phyloP scores from a whole-genome alignment of 2,797 vertebrate genomes.

The Intellagama lesueurii region DNA sequence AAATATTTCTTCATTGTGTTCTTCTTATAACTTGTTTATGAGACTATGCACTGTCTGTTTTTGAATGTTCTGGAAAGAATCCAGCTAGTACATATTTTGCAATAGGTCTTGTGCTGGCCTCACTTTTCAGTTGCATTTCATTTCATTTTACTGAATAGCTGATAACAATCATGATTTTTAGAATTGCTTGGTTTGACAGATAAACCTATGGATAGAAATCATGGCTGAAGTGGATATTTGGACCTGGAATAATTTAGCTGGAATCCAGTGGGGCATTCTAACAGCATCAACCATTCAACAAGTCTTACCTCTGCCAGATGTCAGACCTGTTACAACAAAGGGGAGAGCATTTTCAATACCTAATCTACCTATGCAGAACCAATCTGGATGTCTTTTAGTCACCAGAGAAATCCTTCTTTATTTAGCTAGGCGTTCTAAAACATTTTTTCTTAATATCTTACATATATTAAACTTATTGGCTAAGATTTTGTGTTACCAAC shows the following conservation, averaged over 20 bases:
- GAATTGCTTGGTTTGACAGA: not conserved
- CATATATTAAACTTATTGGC: not conserved
- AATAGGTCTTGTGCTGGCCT: not conserved
- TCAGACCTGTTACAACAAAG: too few species aligned
- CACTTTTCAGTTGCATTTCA: not conserved
- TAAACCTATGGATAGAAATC: too few species aligned
- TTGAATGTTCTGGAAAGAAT: not conserved
- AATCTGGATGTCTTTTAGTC: too few species aligned
- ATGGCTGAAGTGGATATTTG: too few species aligned
- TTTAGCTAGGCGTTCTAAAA: not conserved
- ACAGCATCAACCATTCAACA: not conserved
- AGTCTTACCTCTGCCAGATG: too few species aligned
- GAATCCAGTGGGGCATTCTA: not conserved
- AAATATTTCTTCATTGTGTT: not conserved
- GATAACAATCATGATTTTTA: not conserved
- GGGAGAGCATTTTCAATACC: too few species aligned
- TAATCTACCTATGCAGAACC: too few species aligned
- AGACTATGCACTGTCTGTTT: not conserved
- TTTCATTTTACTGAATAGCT: not conserved
- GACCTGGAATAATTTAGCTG: not conserved
- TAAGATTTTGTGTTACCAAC: too few species aligned
- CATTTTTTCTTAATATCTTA: not conserved
- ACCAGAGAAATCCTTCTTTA: too few species aligned
- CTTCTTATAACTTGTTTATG: not conserved
- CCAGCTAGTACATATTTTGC: not conserved